phyloP scores from a whole-genome alignment of 1,140 invertebrate species.

The Drepana arcuata region DNA sequence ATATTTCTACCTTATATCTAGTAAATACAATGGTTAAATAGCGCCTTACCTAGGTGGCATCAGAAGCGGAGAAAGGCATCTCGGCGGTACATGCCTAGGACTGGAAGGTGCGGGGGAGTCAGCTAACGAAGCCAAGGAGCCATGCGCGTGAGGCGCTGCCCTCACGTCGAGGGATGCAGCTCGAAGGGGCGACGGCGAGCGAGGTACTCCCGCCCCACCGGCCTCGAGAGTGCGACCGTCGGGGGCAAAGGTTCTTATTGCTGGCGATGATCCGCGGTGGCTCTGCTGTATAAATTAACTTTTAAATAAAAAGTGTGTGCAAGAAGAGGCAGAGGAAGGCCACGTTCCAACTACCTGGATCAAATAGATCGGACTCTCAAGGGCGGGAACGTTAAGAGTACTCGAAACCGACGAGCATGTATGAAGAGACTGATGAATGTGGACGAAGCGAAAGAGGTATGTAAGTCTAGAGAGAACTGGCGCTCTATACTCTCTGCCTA shows the following conservation, averaged over 20 bases:
- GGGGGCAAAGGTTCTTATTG: conserved; percentile 83
- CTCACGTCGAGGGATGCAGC: conserved; percentile 82
- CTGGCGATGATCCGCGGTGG: conserved; percentile 83
- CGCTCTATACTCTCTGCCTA: too few species aligned
- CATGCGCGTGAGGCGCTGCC: conserved; percentile 73
- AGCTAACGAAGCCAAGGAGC: conserved; percentile 72
- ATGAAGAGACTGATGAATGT: too few species aligned
- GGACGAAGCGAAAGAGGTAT: too few species aligned
- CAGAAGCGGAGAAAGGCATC: conserved; percentile 81
- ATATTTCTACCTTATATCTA: too few species aligned
- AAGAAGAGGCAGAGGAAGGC: too few species aligned
- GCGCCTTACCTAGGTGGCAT: conserved; percentile 79
- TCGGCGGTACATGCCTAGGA: conserved; percentile 64
- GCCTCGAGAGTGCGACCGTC: conserved; percentile 80
- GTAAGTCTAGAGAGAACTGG: too few species aligned
- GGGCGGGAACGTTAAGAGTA: too few species aligned
- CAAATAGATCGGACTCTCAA: too few species aligned
- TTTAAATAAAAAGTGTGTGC: too few species aligned
- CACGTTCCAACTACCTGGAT: too few species aligned
- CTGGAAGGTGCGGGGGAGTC: conserved; percentile 68
- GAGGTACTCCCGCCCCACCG: conserved; percentile 72
- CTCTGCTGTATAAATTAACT: conserved; percentile 50
- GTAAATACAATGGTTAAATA: too few species aligned
- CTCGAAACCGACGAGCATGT: too few species aligned
- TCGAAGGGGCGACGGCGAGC: conserved; percentile 82